Conservation (phyloP, 2,888 invertebrate species). For the Drosophila peninsularis region DNA sequence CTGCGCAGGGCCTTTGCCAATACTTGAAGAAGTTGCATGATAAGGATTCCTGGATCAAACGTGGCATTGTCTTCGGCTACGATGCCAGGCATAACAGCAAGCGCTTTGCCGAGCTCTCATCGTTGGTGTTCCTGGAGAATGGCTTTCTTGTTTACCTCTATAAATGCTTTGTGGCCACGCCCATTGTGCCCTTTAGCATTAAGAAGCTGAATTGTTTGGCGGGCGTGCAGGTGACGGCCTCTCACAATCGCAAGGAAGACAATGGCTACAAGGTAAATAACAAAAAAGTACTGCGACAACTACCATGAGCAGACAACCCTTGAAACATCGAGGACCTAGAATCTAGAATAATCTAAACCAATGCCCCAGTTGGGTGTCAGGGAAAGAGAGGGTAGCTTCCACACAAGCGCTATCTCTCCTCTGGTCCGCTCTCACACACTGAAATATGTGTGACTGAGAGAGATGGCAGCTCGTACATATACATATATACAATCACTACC, state of each 20-base stretch:
- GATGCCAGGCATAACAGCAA: conserved; percentile 97
- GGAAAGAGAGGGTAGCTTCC: no score
- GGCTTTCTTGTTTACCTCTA: conserved; percentile 93
- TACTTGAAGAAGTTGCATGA: conserved; percentile 89
- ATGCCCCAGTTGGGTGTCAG: no score
- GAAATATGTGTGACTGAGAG: neutral
- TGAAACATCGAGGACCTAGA: no score
- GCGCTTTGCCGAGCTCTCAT: conserved; percentile 92
- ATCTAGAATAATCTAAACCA: neutral
- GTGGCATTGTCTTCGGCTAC: conserved; percentile 94
- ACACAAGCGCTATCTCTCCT: no score
- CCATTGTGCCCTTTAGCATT: conserved; percentile 95
- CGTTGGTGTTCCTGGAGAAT: conserved; percentile 91
- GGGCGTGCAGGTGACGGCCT: conserved; percentile 97
- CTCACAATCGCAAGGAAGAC: conserved; percentile 97
- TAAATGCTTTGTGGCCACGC: conserved; percentile 93
- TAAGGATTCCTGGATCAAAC: conserved; percentile 85
- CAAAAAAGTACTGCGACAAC: neutral
- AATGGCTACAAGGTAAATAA: conserved; percentile 93
- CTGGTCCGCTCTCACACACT: no score
- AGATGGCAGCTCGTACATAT: neutral
- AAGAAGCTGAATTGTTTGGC: conserved; percentile 90
- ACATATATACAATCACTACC: no score
- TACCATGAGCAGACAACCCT: neutral
- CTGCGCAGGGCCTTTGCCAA: conserved; percentile 93